Percentiles rank a stretch among this genome's conserved stretches.
These are phyloP conservation scores for Apotomis betuletana DNA, from an alignment of 2,888 invertebrate genomes.

Conservation along the genomic window DNA sequence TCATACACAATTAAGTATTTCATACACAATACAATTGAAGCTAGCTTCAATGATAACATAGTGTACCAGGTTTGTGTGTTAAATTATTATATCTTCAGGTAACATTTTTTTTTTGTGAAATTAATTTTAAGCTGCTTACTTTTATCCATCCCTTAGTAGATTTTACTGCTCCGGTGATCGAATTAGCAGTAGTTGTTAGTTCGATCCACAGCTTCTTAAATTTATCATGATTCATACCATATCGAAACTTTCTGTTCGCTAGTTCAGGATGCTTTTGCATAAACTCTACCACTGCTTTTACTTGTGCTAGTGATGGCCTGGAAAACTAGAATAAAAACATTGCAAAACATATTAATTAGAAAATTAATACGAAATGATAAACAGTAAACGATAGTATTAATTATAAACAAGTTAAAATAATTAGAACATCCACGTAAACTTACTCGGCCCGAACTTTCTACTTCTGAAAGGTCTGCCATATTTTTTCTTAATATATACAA, in stretches of 20 bases:
- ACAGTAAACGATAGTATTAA: background rate
- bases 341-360: background rate
- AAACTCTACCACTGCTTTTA: conserved; percentile 64
- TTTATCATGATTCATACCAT: conserved; percentile 60
- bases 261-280: conserved; percentile 71
- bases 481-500: background rate
- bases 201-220: conserved; percentile 68
- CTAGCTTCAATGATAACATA: too few relatives aligned
- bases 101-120: background rate
- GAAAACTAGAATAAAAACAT: conserved; percentile 53
- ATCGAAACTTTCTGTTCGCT: conserved; percentile 61
- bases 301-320: conserved; percentile 67
- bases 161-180: conserved; percentile 65
- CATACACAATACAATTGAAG: too few relatives aligned
- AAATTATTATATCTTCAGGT: too few relatives aligned
- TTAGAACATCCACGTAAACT: conserved; percentile 34
- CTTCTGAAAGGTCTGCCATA: conserved; percentile 43
- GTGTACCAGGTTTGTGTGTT: too few relatives aligned
- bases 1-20: too few relatives aligned
- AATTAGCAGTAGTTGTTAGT: conserved; percentile 62
- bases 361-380: background rate
- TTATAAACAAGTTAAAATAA: background rate
- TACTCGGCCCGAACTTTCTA: conserved; percentile 47
- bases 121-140: conserved; percentile 51
- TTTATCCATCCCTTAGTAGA: conserved; percentile 73